These are phyloP conservation scores for Phymastichus coffea DNA, from an alignment of 1,140 invertebrate genomes.

Conservation along the genomic window DNA sequence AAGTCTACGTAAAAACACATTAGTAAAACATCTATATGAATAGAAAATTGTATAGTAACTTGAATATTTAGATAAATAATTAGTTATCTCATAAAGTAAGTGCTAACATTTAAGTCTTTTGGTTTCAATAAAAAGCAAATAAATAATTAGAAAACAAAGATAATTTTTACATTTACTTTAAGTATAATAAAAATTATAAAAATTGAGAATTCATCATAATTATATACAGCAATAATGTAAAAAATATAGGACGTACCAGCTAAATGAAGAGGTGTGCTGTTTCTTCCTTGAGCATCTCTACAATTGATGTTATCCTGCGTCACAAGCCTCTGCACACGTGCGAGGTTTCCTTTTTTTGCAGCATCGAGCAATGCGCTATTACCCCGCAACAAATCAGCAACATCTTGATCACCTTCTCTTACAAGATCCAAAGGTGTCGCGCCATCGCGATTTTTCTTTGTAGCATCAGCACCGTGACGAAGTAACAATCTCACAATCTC, in stretches of 20 bases:
- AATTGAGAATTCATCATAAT: not conserved
- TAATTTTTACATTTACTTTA: too few species aligned
- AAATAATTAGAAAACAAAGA: too few species aligned
- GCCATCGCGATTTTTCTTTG: slow-evolving; percentile 92
- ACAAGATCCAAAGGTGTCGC: slow-evolving; percentile 90
- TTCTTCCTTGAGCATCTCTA: slow-evolving; percentile 90
- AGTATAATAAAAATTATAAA: too few species aligned
- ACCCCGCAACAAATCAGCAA: slow-evolving; percentile 86
- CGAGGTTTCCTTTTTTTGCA: slow-evolving; percentile 91
- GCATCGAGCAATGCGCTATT: slow-evolving; percentile 92
- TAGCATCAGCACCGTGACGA: slow-evolving; percentile 93
- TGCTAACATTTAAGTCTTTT: too few species aligned
- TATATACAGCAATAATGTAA: not conserved
- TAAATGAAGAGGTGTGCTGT: slow-evolving; percentile 90
- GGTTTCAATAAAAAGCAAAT: too few species aligned
- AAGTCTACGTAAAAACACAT: not conserved
- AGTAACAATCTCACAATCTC: slow-evolving; percentile 91
- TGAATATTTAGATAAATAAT: too few species aligned
- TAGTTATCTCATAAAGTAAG: too few species aligned
- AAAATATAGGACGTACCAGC: slow-evolving; percentile 60
- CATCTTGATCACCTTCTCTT: slow-evolving; percentile 89
- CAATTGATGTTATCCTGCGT: slow-evolving; percentile 94
- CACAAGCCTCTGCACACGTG: slow-evolving; percentile 84
- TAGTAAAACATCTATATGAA: not conserved
- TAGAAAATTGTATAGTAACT: too few species aligned